Base-by-base conservation (phyloP, 2,888 invertebrate species). In the Creontiades dilutus region DNA sequence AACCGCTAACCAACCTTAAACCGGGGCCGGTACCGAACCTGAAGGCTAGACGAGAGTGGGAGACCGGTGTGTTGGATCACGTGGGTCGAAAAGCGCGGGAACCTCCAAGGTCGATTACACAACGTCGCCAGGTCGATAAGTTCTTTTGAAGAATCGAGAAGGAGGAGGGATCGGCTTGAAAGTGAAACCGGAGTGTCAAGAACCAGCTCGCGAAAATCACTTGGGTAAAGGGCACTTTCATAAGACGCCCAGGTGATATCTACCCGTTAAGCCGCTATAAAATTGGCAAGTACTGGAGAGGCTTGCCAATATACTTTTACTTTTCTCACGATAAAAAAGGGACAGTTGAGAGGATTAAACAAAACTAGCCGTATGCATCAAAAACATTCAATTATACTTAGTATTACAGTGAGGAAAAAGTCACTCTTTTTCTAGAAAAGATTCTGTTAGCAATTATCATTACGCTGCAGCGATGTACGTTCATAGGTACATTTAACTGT, bases 71-170 rank as follows among this genome's bases (percentile, higher is more conserved):
- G 47, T 4, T 23, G 52, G 82, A 52, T 82, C 82, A 82, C 82
- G 82, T 82, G 82, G 85, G 85, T 28, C 85, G 61, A 85, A 85
- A 85, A 85, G 61, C 85, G 85, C 85, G 85, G 85, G 57, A 85
- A 85, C 85, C 57, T 14, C 57, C 84, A 85, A 85, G 85, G 85
- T 78, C 78, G 46, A 78, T 78, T 78, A 46, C 78, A 37, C 78
- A 78, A 78, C 46, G 11, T 68, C 57, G 57, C 57, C 76, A 37
- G 76, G 76, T 27, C 78, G 78, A 78, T 78, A n/a, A 78, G 37
- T 78, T 78, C 47, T 47, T 78, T 78, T 78, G 37, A 37, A 78
- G 47, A 78, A 47, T 19, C 78, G 46, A 37, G 78, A 78, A 7
- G 76, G 76, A 78, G 78, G 78, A 47, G 78, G 78, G 78, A 78